Evolutionary conservation across 1,140 invertebrate genomes (phyloP).

Genomic region (Cyclargus thomasi): DNA sequence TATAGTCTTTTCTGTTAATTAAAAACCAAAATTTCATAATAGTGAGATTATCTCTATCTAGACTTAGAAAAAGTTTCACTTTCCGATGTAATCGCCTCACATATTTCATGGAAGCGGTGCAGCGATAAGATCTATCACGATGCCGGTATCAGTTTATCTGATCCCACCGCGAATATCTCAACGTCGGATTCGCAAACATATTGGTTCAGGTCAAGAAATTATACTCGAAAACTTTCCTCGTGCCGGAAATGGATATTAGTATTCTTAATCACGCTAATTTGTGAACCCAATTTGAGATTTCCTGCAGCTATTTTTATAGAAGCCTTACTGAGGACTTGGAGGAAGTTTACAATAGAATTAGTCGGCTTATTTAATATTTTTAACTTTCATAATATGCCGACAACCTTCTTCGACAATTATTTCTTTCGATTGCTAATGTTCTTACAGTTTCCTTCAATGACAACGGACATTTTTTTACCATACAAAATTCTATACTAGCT

Average conservation of each 20-base stretch:
- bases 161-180: constrained; percentile 2
- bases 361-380: neutral
- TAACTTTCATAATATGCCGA: neutral
- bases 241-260: neutral
- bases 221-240: neutral
- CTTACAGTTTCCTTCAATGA: no score
- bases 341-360: constrained; percentile 3
- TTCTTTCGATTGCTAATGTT: no score
- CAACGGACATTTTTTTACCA: neutral
- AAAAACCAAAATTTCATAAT: neutral
- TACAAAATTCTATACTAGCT: neutral
- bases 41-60: constrained; percentile 4
- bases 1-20: neutral
- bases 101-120: constrained; percentile 13
- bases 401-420: neutral
- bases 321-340: neutral
- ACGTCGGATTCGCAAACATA: constrained; percentile 7
- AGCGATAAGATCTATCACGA: constrained; percentile 11
- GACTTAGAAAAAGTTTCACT: constrained; percentile 13
- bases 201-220: neutral
- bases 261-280: neutral
- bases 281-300: neutral
- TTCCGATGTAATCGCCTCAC: constrained; percentile 9
- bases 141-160: constrained; percentile 11
- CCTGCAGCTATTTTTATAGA: neutral